These are phyloP conservation scores for Planiliza haematocheilus DNA, from an alignment of 2,113 vertebrate species.

Conservation along the genomic window DNA sequence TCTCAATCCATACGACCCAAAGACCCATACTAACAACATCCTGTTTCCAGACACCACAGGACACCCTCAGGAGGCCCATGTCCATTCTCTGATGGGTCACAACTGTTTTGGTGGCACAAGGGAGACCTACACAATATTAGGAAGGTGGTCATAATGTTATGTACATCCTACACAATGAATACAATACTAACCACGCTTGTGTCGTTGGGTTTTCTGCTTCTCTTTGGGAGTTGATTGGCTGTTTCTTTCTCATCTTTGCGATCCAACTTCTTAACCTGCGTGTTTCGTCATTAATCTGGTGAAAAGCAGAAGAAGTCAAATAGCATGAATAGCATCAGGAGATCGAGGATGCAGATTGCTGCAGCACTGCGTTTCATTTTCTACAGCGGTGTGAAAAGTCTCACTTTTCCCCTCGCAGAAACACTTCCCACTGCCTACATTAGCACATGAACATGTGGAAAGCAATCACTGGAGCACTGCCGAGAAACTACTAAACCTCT, in stretches of 20 bases:
- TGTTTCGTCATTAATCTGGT: not conserved
- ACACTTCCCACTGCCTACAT: slow-evolving; percentile 39
- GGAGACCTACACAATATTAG: no score
- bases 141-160: no score
- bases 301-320: slow-evolving; percentile 6
- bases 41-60: no score
- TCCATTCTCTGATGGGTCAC: no score
- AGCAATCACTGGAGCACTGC: not conserved
- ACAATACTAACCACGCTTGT: no score
- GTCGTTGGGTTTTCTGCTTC: no score
- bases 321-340: slow-evolving; percentile 13
- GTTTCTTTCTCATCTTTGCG: no score
- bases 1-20: no score
- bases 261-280: not conserved
- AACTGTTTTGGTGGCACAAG: no score
- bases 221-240: not conserved
- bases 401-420: slow-evolving; percentile 50
- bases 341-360: slow-evolving; percentile 17
- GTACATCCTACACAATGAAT: no score
- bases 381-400: slow-evolving; percentile 66
- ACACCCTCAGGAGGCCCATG: no score
- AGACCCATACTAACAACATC: no score
- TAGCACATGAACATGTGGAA: slow-evolving; percentile 40
- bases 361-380: slow-evolving; percentile 10
- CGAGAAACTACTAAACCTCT: not conserved